Evolutionary conservation across 2,888 invertebrate species (phyloP).

Genomic region (Siphlonurus alternatus): DNA sequence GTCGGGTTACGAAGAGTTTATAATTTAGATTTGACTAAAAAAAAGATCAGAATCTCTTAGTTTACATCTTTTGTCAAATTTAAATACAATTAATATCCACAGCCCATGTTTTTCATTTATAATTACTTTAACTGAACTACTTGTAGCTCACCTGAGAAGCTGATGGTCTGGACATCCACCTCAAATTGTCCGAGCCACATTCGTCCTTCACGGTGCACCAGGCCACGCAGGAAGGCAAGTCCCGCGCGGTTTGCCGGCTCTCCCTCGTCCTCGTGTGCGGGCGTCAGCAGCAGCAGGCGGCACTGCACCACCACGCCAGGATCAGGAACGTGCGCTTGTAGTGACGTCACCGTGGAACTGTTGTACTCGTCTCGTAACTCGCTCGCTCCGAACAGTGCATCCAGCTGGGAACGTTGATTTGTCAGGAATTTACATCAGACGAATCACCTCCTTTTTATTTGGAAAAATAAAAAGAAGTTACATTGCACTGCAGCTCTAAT

Average conservation of each 20-base stretch:
- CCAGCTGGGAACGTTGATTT: slow-evolving; percentile 16
- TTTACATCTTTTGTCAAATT: too few species aligned
- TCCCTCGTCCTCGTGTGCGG: slow-evolving; percentile 12
- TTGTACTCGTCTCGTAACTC: slow-evolving; percentile 17
- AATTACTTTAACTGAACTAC: too few species aligned
- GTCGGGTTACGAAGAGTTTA: too few species aligned
- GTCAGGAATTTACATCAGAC: too few species aligned
- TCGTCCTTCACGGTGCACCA: slow-evolving; percentile 20
- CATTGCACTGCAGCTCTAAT: too few species aligned
- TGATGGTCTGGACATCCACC: slow-evolving; percentile 23
- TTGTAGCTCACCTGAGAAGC: too few species aligned
- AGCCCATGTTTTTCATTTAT: too few species aligned
- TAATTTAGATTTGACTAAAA: too few species aligned
- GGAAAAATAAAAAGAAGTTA: too few species aligned
- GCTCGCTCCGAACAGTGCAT: slow-evolving; percentile 17
- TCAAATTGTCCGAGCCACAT: slow-evolving; percentile 21
- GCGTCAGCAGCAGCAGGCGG: slow-evolving; percentile 16
- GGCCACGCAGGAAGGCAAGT: slow-evolving; percentile 21
- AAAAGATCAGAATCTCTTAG: too few species aligned
- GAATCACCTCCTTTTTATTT: too few species aligned
- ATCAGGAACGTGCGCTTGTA: slow-evolving; percentile 10
- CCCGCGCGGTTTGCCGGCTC: slow-evolving; percentile 22
- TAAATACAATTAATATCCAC: too few species aligned
- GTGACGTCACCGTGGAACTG: slow-evolving; percentile 15
- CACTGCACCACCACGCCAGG: slow-evolving; percentile 16